Base-by-base conservation (phyloP, 2,888 invertebrate genomes). In the Mythimna albipuncta region DNA sequence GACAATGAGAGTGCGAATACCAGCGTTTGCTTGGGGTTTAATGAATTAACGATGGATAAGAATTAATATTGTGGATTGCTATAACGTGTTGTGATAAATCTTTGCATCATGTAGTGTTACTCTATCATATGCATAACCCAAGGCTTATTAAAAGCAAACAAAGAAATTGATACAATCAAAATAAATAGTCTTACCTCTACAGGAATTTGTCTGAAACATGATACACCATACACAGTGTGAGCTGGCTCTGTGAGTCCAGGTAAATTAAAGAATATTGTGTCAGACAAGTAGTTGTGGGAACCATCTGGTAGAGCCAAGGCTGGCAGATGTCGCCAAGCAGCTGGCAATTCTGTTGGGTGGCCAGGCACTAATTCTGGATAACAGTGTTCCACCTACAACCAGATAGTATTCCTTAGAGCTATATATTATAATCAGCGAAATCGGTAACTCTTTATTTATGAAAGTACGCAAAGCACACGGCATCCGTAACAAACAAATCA, bases 201-300 rank as follows among this genome's bases (percentile, higher is more conserved):
- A 84, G 99, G 98, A 88, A 99, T 99, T 96, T 99, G 99, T 79
- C 99, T 97, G 93, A 99, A 99, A 96, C 99, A 99, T 32, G 99
- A 99, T 75, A 99, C 98, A 44, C 99, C 99, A 96, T 98, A 99
- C 16, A 99, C 98, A 65, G 99, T 99, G 86, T 98, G 97, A 72
- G 97, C 97, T 7, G 98, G 98, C 90, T 98, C 98, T 64, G 97
- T 97, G 61, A 98, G 96, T 86, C 99, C 98, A 52, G 99, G 99
- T 77, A 99, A 96, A 93, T 99, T 99, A 93, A 99, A 99, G 95
- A 98, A 99, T 81, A 99, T 98, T 0, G 99, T 99, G 90, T 99
- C 99, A 89, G 99, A 98, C 70, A 98, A 97, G 91, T 98, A 99
- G 95, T 99, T 99, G 91, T 99, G 99, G 16, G 99, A 99, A 55